Evolutionary conservation across 1,140 invertebrate genomes (phyloP), one percentile per base, ranked within the genome.

Genomic region (Cotesia chilonis): DNA sequence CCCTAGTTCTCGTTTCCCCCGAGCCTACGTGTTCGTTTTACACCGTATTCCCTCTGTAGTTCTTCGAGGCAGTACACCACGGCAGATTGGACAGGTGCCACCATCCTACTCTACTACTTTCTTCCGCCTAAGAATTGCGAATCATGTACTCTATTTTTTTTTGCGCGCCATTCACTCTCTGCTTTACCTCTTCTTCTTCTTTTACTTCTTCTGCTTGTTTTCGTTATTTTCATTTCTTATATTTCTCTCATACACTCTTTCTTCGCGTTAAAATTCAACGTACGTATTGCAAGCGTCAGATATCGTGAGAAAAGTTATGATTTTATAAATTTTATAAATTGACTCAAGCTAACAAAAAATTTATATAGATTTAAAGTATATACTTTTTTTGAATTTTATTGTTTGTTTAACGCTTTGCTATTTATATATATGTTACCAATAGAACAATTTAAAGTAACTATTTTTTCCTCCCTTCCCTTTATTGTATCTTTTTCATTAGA

Each of bases 21-120:
- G 59, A 60, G 59, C 59, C 68, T 70, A 70, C 70, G 63, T 72
- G 70, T 67, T 72, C 41, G 47, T 67, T 67, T 72, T 66, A 66
- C 64, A 67, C 28, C 63, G 70, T 71, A 61, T 71, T 71, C 47
- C 61, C 60, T 71, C 70, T 71, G 70, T 61, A 41, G 20, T 61
- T 59, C 28, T 38, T 51, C 35, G 52, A 47, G 51, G 60, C 70
- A 63, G 70, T 65, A 71, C 70, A 67, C 28, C 70, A 59, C 38
- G 63, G 47, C 55, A 71, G 70, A 72, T 72, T 72, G 70, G 70
- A 72, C 70, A 72, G 70, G 70, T 72, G 70, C 70, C 70, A 72
- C 70, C 70, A 57, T 54, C 60, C 69, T 55, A 38, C 57, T 28
- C 69, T 55, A 65, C 70, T 71, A 12, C 61, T 72, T 47, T 72